Percentiles rank a stretch among this genome's conserved stretches.
These are phyloP conservation scores for Mactromeris polynyma DNA, from an alignment of 2,888 invertebrate species.

Conservation along the genomic window DNA sequence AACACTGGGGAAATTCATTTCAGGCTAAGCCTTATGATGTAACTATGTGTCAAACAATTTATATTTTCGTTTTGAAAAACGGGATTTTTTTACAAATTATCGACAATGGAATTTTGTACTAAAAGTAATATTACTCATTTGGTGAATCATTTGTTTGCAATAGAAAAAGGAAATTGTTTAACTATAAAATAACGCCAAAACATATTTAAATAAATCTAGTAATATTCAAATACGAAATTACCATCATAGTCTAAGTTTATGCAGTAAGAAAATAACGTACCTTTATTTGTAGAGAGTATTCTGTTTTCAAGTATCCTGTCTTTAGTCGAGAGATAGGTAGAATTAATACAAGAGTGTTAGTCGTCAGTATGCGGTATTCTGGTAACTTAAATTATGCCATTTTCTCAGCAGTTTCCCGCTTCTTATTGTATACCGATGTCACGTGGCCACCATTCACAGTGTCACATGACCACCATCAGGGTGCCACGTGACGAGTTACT, in stretches of 20 bases:
- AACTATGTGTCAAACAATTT: neutral
- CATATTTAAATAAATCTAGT: neutral
- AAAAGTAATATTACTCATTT: neutral
- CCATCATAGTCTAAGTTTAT: too few relatives aligned
- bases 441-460: neutral
- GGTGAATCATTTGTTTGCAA: neutral
- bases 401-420: conserved; percentile 15
- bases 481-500: neutral
- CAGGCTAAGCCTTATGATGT: neutral
- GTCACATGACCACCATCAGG: neutral
- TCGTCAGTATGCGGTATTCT: neutral
- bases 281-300: neutral
- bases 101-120: too few relatives aligned
- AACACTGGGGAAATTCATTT: neutral
- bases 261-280: neutral
- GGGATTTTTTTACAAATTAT: neutral
- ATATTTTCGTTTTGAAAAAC: neutral
- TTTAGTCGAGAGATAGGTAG: neutral
- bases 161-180: neutral
- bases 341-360: neutral
- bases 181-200: neutral
- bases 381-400: conserved; percentile 2
- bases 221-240: neutral
- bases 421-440: neutral
- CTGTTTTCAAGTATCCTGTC: conserved; percentile 1